phyloP scores from a whole-genome alignment of 2,113 vertebrate genomes.

The Montifringilla adamsi region DNA sequence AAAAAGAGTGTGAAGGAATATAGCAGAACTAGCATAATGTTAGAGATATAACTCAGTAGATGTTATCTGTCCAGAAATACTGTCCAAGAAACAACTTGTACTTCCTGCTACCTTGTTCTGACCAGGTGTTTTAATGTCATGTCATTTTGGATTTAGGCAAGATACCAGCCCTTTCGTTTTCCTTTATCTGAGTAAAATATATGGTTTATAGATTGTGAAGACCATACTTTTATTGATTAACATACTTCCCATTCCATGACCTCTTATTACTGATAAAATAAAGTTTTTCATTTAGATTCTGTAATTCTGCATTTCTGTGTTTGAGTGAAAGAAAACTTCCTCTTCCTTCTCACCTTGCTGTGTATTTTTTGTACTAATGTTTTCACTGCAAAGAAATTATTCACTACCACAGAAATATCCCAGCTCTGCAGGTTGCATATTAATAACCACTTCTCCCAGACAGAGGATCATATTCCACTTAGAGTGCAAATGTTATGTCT shows the following conservation, averaged over 20 bases:
- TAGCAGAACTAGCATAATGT: not conserved
- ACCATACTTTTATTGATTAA: not conserved
- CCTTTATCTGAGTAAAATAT: not conserved
- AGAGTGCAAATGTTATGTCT: constrained; percentile 2
- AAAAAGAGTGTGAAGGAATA: not conserved
- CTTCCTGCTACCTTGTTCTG: not conserved
- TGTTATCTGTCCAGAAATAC: not conserved
- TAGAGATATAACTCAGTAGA: not conserved
- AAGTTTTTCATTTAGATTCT: not conserved
- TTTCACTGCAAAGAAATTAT: not conserved
- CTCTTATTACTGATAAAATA: not conserved
- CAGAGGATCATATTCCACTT: constrained; percentile 3
- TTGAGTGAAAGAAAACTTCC: not conserved
- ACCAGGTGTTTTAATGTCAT: not conserved
- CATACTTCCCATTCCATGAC: not conserved
- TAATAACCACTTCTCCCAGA: not conserved
- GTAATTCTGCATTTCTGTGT: not conserved
- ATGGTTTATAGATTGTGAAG: not conserved
- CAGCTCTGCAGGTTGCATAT: not conserved
- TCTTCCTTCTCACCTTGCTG: not conserved
- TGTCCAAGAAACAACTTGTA: not conserved
- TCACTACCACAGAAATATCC: not conserved
- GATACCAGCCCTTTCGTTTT: not conserved
- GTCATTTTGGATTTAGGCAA: not conserved
- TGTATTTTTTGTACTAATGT: not conserved